phyloP scores from a whole-genome alignment of 2,797 vertebrate species.

The Chromis chromis region DNA sequence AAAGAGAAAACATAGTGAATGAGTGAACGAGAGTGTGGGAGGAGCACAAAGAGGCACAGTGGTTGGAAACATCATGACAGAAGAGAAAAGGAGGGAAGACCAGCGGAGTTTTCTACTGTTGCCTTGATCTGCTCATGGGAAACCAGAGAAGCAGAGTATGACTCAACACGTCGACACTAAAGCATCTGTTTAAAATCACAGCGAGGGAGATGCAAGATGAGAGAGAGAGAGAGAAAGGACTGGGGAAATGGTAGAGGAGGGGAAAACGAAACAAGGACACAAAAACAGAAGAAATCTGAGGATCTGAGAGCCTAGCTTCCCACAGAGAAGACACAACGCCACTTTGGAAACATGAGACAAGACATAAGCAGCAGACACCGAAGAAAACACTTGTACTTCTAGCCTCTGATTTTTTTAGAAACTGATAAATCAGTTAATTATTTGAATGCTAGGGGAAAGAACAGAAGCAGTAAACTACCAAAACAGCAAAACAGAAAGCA shows the following conservation, averaged over 20 bases:
- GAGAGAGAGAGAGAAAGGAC: neutral
- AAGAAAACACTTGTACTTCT: neutral
- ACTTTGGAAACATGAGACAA: neutral
- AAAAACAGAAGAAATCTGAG: neutral
- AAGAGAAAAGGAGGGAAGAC: conserved; percentile 46
- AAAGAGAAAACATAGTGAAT: conserved; percentile 64
- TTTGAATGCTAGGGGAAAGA: too few species aligned
- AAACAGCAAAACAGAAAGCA: neutral
- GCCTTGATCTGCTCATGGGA: conserved; percentile 55
- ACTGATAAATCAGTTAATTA: too few species aligned
- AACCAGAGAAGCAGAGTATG: conserved; percentile 53
- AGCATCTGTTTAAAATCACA: conserved; percentile 71
- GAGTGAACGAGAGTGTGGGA: conserved; percentile 33
- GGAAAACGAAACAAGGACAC: neutral
- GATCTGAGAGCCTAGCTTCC: conserved; percentile 10
- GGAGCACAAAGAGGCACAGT: conserved; percentile 11
- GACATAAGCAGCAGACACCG: neutral
- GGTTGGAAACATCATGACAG: conserved; percentile 52
- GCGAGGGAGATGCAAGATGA: neutral
- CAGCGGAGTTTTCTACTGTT: conserved; percentile 38
- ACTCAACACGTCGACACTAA: conserved; percentile 62
- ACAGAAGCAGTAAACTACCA: too few species aligned
- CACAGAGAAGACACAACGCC: neutral
- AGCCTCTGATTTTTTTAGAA: neutral
- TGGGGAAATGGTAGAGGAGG: too few species aligned